These are phyloP conservation scores for Trichomalopsis sarcophagae DNA, from an alignment of 1,140 invertebrate species.

Conservation along the genomic window DNA sequence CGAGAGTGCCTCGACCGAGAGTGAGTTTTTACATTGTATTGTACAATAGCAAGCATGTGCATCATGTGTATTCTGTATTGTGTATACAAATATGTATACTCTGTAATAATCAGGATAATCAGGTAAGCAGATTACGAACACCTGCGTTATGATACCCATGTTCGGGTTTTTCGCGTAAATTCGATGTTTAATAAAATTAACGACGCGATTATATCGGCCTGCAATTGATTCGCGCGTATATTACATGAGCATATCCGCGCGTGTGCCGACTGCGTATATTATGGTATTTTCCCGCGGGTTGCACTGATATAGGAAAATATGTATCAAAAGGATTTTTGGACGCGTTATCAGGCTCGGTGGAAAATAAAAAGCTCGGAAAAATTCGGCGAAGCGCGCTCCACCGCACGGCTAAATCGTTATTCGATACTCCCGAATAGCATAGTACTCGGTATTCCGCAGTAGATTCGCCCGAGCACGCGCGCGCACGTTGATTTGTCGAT, in stretches of 20 bases:
- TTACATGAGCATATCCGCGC: neutral
- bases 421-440: constrained; percentile 33
- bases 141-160: neutral
- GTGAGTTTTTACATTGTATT: constrained; percentile 69
- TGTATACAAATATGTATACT: too few relatives aligned
- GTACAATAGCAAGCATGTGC: neutral
- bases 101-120: too few relatives aligned
- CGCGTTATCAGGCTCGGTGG: constrained; percentile 10
- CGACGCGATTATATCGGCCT: neutral
- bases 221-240: neutral
- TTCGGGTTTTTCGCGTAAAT: neutral
- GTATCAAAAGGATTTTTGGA: constrained; percentile 30
- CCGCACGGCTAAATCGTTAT: constrained; percentile 29
- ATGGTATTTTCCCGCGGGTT: neutral
- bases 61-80: too few relatives aligned
- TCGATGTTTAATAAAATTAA: neutral
- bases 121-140: neutral
- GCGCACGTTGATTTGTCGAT: neutral
- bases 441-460: neutral
- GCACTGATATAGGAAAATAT: constrained; percentile 37
- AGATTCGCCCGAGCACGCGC: neutral
- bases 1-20: constrained; percentile 81
- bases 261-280: neutral
- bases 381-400: neutral
- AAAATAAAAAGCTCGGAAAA: constrained; percentile 36